Evolutionary conservation across 2,113 vertebrate species (phyloP), one percentile per base, ranked within the genome.

Genomic region (Syngnathoides biaculeatus): DNA sequence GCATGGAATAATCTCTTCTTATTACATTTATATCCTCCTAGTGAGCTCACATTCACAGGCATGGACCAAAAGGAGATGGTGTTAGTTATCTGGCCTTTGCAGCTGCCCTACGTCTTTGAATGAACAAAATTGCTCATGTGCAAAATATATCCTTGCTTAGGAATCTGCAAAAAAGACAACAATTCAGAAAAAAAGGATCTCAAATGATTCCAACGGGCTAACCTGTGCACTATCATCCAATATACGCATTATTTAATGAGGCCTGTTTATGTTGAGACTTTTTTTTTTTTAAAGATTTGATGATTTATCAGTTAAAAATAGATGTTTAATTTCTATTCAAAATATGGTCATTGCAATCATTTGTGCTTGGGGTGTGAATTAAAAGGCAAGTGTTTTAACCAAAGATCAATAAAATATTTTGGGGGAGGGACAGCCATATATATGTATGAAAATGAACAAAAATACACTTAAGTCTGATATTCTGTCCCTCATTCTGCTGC

Each of bases 1-100:
- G 38, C 77, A 74, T 74, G 81, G 87, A 86, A 76, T 67, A 83
- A 87, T 86, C 83, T 81, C 71, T 68, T 84, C 77, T 78, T 83
- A 85, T 87, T 89, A 83, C 81, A 76, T 75, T 79, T 85, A 75
- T 81, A 74, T 74, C 69, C 69, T 79, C 48, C 27, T 55, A 67
- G 69, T 30, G 78, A 75, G 80, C 77, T 82, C 80, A 75, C 71
- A 75, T 76, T 84, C 79, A 69, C 64, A 81, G 79, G 79, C 72
- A 27, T 45, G 61, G 74, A 66, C 59, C 47, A 63, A 84, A 75
- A 24, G 66, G 52, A 79, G 73, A 70, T 67, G 73, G 71, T 76
- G 71, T 75, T 65, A 65, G 73, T 73, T 67, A 80, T 80, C 79
- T 81, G 79, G 75, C 63, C 40, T 71, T 58, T 39, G 27, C 65